Evolutionary conservation across 1,140 invertebrate genomes (phyloP).

Genomic region (Pantala flavescens): DNA sequence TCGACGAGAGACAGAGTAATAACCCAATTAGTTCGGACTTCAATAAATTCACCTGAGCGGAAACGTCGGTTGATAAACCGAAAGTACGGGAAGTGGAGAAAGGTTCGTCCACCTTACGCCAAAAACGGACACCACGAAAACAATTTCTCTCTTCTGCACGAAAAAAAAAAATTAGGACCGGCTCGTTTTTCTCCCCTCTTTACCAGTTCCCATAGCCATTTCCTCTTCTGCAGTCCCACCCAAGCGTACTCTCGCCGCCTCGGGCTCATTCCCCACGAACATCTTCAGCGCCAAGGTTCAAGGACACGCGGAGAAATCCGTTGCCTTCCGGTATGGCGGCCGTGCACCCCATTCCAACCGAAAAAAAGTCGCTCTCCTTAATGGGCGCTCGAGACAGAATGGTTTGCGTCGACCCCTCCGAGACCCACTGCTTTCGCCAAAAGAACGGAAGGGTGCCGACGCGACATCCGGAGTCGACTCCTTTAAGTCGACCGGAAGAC

Average conservation of each 20-base stretch:
- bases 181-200: not conserved
- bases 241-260: not conserved
- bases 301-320: conserved; percentile 2
- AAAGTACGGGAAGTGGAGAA: too few relatives aligned
- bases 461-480: too few relatives aligned
- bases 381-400: too few relatives aligned
- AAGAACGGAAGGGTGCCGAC: too few relatives aligned
- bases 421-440: too few relatives aligned
- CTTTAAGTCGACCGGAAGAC: too few relatives aligned
- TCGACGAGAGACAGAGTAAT: too few relatives aligned
- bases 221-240: not conserved
- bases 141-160: not conserved
- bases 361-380: too few relatives aligned
- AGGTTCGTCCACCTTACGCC: not conserved
- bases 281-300: not conserved
- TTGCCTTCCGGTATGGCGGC: not conserved
- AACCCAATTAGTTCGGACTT: too few relatives aligned
- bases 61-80: too few relatives aligned
- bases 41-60: too few relatives aligned
- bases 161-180: not conserved
- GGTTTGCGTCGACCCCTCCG: too few relatives aligned
- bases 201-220: not conserved
- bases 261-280: not conserved
- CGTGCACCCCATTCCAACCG: not conserved
- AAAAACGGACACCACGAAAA: not conserved